phyloP scores from a whole-genome alignment of 1,140 invertebrate species.

The Globodera rostochiensis region DNA sequence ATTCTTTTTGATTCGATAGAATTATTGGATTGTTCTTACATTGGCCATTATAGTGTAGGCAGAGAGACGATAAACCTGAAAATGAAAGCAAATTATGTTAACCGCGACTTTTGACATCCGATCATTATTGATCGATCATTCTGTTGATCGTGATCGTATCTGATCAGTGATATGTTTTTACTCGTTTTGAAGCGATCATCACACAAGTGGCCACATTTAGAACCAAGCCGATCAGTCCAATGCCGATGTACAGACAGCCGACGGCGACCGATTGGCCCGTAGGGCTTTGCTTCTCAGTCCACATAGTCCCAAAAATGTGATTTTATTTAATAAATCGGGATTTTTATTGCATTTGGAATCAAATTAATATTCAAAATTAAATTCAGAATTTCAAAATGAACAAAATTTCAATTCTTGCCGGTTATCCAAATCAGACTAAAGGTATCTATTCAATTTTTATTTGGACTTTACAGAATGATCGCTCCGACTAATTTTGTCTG shows the following conservation, averaged over 20 bases:
- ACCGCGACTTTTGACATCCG: background rate
- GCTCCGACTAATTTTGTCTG: too few relatives aligned
- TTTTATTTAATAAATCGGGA: too few relatives aligned
- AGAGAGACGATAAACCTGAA: conserved; percentile 50
- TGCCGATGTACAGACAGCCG: conserved; percentile 39
- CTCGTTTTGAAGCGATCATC: conserved; percentile 57
- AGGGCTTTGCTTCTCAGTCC: background rate
- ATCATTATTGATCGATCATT: background rate
- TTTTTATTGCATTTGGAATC: too few relatives aligned
- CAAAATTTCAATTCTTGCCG: too few relatives aligned
- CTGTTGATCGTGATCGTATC: background rate
- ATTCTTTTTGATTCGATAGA: too few relatives aligned
- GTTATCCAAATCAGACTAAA: too few relatives aligned
- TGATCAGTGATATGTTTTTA: conserved; percentile 11
- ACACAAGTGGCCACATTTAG: conserved; percentile 53
- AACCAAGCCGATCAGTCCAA: conserved; percentile 52
- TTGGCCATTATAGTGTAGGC: conserved; percentile 61
- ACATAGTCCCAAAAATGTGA: background rate
- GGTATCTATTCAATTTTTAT: too few relatives aligned
- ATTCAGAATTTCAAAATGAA: too few relatives aligned
- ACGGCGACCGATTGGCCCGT: conserved; percentile 2
- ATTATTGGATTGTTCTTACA: background rate
- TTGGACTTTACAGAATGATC: too few relatives aligned
- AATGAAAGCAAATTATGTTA: background rate
- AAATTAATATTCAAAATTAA: too few relatives aligned